Evolutionary conservation across 2,888 invertebrate species (phyloP).

Genomic region (Lordiphosa andalusiaca): DNA sequence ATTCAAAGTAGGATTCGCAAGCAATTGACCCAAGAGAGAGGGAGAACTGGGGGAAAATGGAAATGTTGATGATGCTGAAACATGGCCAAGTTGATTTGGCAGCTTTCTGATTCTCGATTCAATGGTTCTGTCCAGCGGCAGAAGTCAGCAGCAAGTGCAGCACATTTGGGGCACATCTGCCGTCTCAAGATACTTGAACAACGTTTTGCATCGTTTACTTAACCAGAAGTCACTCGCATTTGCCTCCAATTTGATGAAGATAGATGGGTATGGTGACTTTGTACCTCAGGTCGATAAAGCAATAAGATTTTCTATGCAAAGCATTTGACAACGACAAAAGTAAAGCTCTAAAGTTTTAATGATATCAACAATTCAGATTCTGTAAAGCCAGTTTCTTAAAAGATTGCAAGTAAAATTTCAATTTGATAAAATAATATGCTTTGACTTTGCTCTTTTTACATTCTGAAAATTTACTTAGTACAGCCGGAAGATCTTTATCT

Average conservation of each 20-base stretch:
- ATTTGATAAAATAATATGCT: no score
- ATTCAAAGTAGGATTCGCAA: slow-evolving; percentile 42
- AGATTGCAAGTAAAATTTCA: no score
- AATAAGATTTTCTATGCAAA: no score
- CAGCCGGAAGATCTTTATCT: no score
- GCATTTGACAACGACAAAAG: no score
- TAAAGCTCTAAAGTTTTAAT: no score
- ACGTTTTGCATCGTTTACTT: slow-evolving; percentile 12
- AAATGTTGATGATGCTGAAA: slow-evolving; percentile 30
- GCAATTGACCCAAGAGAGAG: slow-evolving; percentile 53
- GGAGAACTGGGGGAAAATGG: background rate
- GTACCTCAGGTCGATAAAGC: no score
- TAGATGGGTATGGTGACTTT: background rate
- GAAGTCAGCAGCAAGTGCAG: slow-evolving; percentile 2
- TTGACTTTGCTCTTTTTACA: no score
- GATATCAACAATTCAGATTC: no score
- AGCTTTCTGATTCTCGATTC: slow-evolving; percentile 38
- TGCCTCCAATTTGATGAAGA: slow-evolving; percentile 1
- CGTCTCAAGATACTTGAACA: slow-evolving; percentile 6
- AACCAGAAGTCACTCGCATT: slow-evolving; percentile 6
- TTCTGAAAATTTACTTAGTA: no score
- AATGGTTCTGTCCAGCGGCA: slow-evolving; percentile 12
- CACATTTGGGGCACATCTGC: slow-evolving; percentile 12
- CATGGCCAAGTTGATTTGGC: slow-evolving; percentile 41
- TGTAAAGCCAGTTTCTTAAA: no score